Evolutionary conservation across 2,888 invertebrate species (phyloP).

Genomic region (Apamea epomidion): DNA sequence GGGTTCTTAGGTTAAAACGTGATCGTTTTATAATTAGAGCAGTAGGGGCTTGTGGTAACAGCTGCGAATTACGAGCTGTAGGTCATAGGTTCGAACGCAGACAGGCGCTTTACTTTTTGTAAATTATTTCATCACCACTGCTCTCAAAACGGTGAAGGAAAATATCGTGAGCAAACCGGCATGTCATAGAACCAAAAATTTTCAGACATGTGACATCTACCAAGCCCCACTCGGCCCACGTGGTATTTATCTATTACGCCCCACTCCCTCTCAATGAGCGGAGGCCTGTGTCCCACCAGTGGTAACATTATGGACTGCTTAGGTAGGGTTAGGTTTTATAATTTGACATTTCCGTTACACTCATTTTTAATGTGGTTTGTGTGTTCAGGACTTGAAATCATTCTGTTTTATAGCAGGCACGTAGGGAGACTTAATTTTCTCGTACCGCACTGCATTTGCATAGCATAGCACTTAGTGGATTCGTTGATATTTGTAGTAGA

Average conservation of each 20-base stretch:
- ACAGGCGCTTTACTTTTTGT: neutral
- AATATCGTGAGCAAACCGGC: neutral
- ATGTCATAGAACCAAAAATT: neutral
- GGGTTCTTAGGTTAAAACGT: neutral
- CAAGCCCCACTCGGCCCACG: neutral
- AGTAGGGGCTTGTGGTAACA: neutral
- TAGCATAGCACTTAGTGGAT: neutral
- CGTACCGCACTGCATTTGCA: neutral
- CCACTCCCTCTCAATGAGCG: too few relatives aligned
- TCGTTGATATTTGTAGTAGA: constrained; percentile 7
- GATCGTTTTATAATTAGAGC: neutral
- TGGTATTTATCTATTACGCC: too few relatives aligned
- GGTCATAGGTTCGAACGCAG: neutral
- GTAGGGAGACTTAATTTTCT: constrained; percentile 13
- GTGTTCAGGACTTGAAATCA: constrained; percentile 14
- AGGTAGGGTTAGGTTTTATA: neutral
- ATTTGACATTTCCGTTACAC: neutral
- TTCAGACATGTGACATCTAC: neutral
- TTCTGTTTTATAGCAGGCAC: constrained; percentile 18
- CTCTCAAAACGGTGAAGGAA: neutral
- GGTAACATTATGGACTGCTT: too few relatives aligned
- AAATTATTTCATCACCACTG: neutral
- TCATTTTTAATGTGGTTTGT: neutral
- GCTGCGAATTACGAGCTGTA: neutral
- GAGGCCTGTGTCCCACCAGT: too few relatives aligned